A percentile compares a stretch with the other conserved stretches of the same genome.
Conservation (phyloP, 2,888 invertebrate genomes). For the Acrobasis consociella region DNA sequence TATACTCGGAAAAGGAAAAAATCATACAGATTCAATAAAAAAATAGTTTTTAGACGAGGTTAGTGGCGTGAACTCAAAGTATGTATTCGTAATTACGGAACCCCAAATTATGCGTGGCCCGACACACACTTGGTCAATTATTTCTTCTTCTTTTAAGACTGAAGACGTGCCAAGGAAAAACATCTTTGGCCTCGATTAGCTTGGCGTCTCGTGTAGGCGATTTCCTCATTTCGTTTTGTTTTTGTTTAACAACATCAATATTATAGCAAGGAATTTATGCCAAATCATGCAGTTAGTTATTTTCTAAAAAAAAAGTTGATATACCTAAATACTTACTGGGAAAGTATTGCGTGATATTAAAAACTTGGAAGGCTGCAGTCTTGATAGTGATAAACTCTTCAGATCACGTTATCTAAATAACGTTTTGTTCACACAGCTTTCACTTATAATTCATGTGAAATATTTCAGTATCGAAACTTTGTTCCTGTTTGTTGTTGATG, state of each 20-base stretch:
- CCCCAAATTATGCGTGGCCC: too few species aligned
- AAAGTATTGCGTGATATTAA: background rate
- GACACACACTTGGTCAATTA: too few species aligned
- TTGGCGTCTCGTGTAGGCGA: constrained; percentile 32
- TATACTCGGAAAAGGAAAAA: too few species aligned
- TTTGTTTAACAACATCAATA: constrained; percentile 43
- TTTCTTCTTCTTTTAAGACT: constrained; percentile 40
- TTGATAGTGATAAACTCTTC: background rate
- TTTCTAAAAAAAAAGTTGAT: background rate
- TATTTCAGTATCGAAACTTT: background rate
- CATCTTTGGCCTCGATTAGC: constrained; percentile 54
- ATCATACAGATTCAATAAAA: too few species aligned
- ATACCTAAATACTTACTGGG: background rate
- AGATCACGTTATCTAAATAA: too few species aligned
- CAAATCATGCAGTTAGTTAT: background rate
- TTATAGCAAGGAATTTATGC: background rate
- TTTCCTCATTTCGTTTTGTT: constrained; percentile 49
- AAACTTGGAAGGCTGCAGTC: background rate
- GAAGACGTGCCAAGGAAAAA: constrained; percentile 44
- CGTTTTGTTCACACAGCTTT: too few species aligned
- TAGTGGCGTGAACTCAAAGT: too few species aligned
- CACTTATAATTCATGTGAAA: background rate
- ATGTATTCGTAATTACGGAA: too few species aligned
- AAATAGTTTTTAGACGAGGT: too few species aligned
- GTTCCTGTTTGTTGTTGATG: background rate